These are phyloP conservation scores for Perca flavescens DNA, from an alignment of 2,113 vertebrate genomes.

Conservation along the genomic window DNA sequence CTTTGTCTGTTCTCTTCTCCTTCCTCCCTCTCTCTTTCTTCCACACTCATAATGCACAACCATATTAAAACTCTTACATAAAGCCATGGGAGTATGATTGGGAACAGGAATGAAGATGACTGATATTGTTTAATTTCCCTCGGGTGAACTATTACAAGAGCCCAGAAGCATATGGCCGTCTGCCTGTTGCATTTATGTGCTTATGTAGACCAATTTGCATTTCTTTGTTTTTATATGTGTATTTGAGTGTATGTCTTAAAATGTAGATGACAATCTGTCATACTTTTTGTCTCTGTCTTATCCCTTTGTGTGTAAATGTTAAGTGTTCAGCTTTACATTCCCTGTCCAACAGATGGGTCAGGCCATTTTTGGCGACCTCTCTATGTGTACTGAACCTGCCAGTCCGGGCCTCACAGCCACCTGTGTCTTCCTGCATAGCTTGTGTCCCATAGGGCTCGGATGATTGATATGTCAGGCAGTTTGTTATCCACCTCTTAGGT, in stretches of 20 bases:
- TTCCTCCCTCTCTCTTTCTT: conserved; percentile 21
- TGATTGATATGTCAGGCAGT: conserved; percentile 78
- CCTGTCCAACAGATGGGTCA: conserved; percentile 31
- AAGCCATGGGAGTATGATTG: conserved; percentile 74
- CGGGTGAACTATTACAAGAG: conserved; percentile 60
- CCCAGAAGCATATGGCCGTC: conserved; percentile 65
- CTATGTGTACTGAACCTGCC: conserved; percentile 53
- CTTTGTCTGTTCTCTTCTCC: conserved; percentile 11
- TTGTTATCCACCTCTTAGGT: conserved; percentile 61
- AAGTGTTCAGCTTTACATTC: conserved; percentile 22
- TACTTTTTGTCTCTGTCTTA: neutral
- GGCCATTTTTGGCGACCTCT: conserved; percentile 37
- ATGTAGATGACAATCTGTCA: conserved; percentile 9
- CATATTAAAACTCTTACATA: conserved; percentile 71
- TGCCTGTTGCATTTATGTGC: conserved; percentile 48
- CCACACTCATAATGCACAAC: conserved; percentile 61
- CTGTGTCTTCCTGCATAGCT: conserved; percentile 60
- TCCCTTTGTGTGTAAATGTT: conserved; percentile 24
- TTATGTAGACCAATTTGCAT: conserved; percentile 34
- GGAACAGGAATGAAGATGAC: conserved; percentile 74
- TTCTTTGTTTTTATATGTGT: conserved; percentile 38
- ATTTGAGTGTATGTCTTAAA: conserved; percentile 18
- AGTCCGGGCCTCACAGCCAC: conserved; percentile 60
- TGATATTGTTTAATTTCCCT: conserved; percentile 80
- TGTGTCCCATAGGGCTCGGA: conserved; percentile 56